phyloP scores from a whole-genome alignment of 2,888 invertebrate species.

The Hofmannophila pseudospretella region DNA sequence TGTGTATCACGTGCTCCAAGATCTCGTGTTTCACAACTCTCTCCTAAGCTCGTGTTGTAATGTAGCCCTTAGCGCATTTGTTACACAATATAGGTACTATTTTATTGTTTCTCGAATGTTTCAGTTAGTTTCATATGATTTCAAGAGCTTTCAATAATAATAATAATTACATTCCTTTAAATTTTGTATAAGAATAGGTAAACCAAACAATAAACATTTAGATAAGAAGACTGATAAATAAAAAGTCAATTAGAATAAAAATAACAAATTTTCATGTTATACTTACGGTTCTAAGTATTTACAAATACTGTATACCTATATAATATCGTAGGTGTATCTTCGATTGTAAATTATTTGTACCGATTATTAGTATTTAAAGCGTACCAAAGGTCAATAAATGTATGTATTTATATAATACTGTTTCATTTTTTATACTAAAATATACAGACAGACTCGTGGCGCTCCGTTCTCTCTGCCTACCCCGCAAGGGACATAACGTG shows the following conservation, averaged over 20 bases:
- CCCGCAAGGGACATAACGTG: too few relatives aligned
- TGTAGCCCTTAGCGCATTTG: too few relatives aligned
- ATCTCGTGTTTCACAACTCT: too few relatives aligned
- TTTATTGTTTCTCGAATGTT: too few relatives aligned
- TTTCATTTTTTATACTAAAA: constrained; percentile 1
- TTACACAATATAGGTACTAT: too few relatives aligned
- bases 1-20: too few relatives aligned
- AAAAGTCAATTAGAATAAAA: constrained; percentile 12
- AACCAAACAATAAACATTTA: constrained; percentile 1
- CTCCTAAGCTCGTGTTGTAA: too few relatives aligned
- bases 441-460: too few relatives aligned
- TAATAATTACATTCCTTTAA: too few relatives aligned
- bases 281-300: background rate
- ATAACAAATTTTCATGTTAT: background rate
- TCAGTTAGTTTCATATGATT: too few relatives aligned
- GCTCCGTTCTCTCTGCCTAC: too few relatives aligned
- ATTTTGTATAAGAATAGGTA: background rate
- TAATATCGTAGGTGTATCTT: background rate
- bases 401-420: constrained; percentile 4
- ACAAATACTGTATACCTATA: background rate
- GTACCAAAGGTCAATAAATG: constrained; percentile 12
- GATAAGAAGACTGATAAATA: constrained; percentile 9
- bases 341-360: constrained; percentile 6
- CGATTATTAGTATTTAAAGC: constrained; percentile 6
- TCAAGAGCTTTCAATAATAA: too few relatives aligned